These are phyloP conservation scores for Anorthoa munda DNA, from an alignment of 2,888 invertebrate species.

Conservation along the genomic window DNA sequence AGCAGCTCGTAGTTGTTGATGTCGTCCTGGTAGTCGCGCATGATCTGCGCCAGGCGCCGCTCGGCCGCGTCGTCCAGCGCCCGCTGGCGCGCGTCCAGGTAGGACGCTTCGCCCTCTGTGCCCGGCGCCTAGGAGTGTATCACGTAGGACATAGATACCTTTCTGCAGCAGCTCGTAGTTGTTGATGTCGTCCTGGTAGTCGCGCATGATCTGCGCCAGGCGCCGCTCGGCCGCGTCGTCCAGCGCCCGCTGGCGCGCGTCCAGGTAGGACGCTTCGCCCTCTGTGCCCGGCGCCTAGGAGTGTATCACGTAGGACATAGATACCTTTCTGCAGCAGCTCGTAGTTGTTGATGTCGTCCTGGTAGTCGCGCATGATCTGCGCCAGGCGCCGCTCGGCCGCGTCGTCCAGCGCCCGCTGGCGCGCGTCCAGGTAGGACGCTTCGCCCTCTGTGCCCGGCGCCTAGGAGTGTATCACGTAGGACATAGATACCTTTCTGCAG, in stretches of 20 bases:
- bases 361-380: constrained; percentile 96
- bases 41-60: constrained; percentile 94
- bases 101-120: constrained; percentile 92
- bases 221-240: constrained; percentile 94
- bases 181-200: constrained; percentile 95
- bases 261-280: constrained; percentile 94
- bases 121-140: constrained; percentile 73
- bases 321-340: constrained; percentile 92
- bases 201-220: constrained; percentile 95
- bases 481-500: constrained; percentile 90
- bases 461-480: constrained; percentile 43
- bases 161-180: constrained; percentile 93
- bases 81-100: constrained; percentile 94
- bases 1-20: constrained; percentile 93
- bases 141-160: constrained; percentile 76
- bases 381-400: constrained; percentile 94
- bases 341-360: constrained; percentile 94
- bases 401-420: constrained; percentile 94
- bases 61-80: constrained; percentile 94
- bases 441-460: constrained; percentile 89
- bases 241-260: constrained; percentile 93
- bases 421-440: constrained; percentile 94
- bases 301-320: too few species aligned
- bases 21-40: constrained; percentile 95
- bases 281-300: constrained; percentile 79